Conservation (phyloP, 1,140 invertebrate genomes). For the Temnothorax longispinosus region DNA sequence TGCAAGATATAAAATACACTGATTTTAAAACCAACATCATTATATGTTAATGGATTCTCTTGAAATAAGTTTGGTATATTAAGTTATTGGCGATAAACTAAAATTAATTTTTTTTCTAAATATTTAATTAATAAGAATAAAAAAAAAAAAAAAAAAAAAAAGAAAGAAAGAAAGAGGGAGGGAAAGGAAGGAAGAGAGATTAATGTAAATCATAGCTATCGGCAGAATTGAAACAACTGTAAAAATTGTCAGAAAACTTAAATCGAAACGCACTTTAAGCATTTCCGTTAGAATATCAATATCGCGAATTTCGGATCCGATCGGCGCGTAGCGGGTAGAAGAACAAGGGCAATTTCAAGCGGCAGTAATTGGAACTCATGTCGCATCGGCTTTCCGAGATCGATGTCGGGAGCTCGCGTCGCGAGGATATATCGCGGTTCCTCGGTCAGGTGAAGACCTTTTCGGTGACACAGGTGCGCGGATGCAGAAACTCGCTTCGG, state of each 20-base stretch:
- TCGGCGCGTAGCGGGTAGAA: constrained; percentile 50
- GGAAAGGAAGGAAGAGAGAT: neutral
- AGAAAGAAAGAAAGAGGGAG: neutral
- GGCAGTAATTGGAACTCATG: constrained; percentile 73
- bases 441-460: constrained; percentile 44
- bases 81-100: neutral
- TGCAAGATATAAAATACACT: neutral
- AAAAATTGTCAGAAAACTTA: neutral
- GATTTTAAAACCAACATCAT: neutral
- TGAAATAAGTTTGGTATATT: neutral
- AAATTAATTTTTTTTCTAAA: neutral
- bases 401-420: constrained; percentile 46
- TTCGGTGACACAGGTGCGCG: constrained; percentile 65
- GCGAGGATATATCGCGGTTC: constrained; percentile 41
- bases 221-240: neutral
- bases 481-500: constrained; percentile 42
- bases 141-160: neutral
- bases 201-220: neutral
- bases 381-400: constrained; percentile 61
- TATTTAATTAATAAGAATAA: neutral
- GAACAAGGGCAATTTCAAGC: constrained; percentile 69
- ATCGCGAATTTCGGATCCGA: constrained; percentile 12
- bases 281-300: constrained; percentile 68
- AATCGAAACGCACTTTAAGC: constrained; percentile 24
- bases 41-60: neutral